Evolutionary conservation across 2,888 invertebrate species (phyloP).

Genomic region (Vannuccia rotundouncinata): DNA sequence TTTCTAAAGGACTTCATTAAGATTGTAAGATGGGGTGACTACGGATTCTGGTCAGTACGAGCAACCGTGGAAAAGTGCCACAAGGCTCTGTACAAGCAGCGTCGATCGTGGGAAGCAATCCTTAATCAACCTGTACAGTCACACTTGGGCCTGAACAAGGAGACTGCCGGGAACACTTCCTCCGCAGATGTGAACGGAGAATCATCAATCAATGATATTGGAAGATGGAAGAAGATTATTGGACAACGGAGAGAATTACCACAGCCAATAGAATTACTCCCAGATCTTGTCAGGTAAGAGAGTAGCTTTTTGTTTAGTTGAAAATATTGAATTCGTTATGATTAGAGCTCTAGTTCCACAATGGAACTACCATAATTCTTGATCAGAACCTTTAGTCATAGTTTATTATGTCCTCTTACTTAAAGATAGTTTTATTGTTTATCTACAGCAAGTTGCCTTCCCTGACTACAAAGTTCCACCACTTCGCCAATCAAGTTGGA

Average conservation of each 20-base stretch:
- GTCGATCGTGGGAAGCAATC: neutral
- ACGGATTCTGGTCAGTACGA: constrained; percentile 85
- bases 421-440: too few species aligned
- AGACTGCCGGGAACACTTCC: too few species aligned
- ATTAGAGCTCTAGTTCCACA: too few species aligned
- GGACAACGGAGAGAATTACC: neutral
- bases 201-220: neutral
- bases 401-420: too few species aligned
- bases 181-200: too few species aligned
- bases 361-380: too few species aligned
- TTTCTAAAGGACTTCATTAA: constrained; percentile 77
- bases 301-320: neutral
- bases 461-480: neutral
- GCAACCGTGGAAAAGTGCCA: constrained; percentile 81
- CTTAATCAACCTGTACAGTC: neutral
- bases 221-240: neutral
- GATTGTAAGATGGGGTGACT: constrained; percentile 87
- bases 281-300: neutral
- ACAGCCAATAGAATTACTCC: neutral
- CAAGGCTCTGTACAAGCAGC: constrained; percentile 72
- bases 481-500: neutral
- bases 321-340: too few species aligned
- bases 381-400: too few species aligned
- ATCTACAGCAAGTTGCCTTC: neutral
- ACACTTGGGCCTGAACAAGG: neutral